phyloP scores from a whole-genome alignment of 2,113 vertebrate species.

The Brachyistius frenatus region DNA sequence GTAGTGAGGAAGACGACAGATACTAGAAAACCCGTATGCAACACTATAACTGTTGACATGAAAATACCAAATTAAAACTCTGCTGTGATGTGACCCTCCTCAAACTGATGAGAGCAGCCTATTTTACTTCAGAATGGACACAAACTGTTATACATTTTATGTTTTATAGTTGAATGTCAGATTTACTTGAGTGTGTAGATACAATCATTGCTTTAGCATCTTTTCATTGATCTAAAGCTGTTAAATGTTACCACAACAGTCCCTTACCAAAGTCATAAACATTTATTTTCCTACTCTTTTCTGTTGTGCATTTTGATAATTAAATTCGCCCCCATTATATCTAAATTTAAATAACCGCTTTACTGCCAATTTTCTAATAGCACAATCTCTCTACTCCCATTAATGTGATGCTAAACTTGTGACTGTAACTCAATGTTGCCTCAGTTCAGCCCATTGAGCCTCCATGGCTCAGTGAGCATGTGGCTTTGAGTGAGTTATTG shows the following conservation, averaged over 20 bases:
- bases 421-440: constrained; percentile 29
- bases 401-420: constrained; percentile 12
- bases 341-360: constrained; percentile 16
- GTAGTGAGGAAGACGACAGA: no score
- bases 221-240: background rate
- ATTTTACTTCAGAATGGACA: no score
- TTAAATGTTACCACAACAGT: background rate
- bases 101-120: no score
- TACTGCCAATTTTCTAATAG: constrained; percentile 2
- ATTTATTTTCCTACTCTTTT: no score
- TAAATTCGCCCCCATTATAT: background rate
- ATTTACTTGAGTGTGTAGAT: no score
- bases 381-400: background rate
- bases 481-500: constrained; percentile 14
- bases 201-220: background rate
- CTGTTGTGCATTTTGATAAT: background rate
- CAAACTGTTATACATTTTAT: no score
- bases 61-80: no score
- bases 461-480: constrained; percentile 23
- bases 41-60: no score
- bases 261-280: no score
- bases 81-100: no score
- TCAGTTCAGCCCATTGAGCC: constrained; percentile 24
- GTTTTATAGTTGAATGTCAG: no score
- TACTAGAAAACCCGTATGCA: no score